Evolutionary conservation across 2,113 vertebrate species (phyloP), one percentile per base, ranked within the genome.

Genomic region (Petrocephalus zakoni): DNA sequence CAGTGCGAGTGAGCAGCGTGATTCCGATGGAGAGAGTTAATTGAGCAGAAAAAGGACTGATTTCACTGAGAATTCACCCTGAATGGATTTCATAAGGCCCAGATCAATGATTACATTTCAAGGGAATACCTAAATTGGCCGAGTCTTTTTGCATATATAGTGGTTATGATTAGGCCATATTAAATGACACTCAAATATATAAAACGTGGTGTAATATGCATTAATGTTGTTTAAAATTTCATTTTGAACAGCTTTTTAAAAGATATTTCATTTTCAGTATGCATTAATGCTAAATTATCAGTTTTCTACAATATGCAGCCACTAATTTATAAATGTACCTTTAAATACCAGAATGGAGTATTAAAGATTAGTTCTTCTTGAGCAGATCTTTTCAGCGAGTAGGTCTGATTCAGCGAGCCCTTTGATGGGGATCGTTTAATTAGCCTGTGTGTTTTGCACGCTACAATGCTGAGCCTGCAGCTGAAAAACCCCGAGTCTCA

Each of bases 1-100:
- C 85, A 87, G 78, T 47, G 56, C 34, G 25, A 52, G 85, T 89
- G 90, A 92, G 91, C 78, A 87, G 90, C 90, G 87, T 92, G 91
- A 90, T 90, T 91, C 47, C 88, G 81, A 93, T 92, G 89, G 93
- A 90, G 88, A 87, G 42, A 93, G 90, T 89, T 92, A 92, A 92
- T 92, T 92, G 89, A 91, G 90, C 89, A 92, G 92, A 92, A 90
- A 89, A 88, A 89, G 51, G 75, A 88, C 61, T 37, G 86, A 75
- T 86, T 90, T 92, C 91, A 92, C 90, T 92, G 90, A 90, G 89
- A 92, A 91, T 90, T 93, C 91, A 91, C 61, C 56, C 78, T 42
- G 11, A 47, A 34, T 53, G 61, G 5, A 86, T 56, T 86, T 86
- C 55, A 22, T 13, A 55, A 25, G 64, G 51, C 52, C 37, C 25